phyloP scores from a whole-genome alignment of 2,888 invertebrate genomes.

The Mythimna vitellina region DNA sequence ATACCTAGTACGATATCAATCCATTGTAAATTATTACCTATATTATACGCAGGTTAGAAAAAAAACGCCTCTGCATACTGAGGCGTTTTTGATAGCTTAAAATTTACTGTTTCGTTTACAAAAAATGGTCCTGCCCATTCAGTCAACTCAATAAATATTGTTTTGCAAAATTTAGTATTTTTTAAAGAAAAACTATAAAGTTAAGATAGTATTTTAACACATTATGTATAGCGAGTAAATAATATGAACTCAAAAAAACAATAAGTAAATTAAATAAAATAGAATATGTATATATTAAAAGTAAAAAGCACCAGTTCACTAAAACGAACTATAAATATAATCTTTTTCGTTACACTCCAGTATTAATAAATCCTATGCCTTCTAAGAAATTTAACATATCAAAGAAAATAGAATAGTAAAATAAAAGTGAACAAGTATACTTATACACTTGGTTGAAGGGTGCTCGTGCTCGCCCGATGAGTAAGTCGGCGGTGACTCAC shows the following conservation, averaged over 20 bases:
- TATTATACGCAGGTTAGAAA: no score
- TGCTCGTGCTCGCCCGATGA: constrained; percentile 26
- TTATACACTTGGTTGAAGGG: not conserved
- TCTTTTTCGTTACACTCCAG: not conserved
- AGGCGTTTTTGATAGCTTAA: no score
- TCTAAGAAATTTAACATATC: not conserved
- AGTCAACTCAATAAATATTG: no score
- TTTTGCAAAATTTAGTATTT: not conserved
- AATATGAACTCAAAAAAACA: not conserved
- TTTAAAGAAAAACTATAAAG: no score
- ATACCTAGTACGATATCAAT: not conserved
- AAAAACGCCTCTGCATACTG: no score
- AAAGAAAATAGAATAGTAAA: constrained; percentile 1
- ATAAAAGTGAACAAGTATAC: not conserved
- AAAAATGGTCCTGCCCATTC: no score
- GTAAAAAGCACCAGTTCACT: no score
- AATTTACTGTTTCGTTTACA: no score
- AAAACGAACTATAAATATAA: not conserved
- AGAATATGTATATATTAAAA: no score
- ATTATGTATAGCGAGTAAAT: not conserved
- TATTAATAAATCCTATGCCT: not conserved
- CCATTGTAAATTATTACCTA: not conserved
- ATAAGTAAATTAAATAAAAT: not conserved
- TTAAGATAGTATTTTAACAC: no score
- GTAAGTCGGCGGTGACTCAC: constrained; percentile 26